phyloP scores from a whole-genome alignment of 2,888 invertebrate genomes.

The Agriopis leucophaearia region DNA sequence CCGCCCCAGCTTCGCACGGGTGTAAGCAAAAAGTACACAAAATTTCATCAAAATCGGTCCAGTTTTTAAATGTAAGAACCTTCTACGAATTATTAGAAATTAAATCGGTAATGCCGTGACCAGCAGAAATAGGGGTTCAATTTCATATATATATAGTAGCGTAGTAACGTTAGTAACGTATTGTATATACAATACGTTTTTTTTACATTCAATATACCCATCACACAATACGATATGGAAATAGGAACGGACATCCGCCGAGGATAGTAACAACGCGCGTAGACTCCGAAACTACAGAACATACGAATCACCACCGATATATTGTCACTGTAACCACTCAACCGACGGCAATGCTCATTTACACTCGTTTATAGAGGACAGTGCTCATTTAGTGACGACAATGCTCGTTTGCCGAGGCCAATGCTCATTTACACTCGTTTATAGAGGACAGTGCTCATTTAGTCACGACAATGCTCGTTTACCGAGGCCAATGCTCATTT shows the following conservation, averaged over 20 bases:
- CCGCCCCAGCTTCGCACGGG: too few relatives aligned
- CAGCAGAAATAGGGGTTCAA: too few relatives aligned
- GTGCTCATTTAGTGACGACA: not conserved
- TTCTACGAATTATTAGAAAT: too few relatives aligned
- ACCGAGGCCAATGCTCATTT: constrained; percentile 3
- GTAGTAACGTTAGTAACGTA: too few relatives aligned
- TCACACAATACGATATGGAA: constrained; percentile 50
- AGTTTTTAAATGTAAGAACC: too few relatives aligned
- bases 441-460: not conserved
- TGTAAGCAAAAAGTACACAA: too few relatives aligned
- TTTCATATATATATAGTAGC: too few relatives aligned
- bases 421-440: constrained; percentile 31
- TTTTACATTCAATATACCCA: constrained; percentile 56
- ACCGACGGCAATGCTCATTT: constrained; percentile 29
- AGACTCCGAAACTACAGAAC: constrained; percentile 78
- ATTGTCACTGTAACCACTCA: constrained; percentile 45
- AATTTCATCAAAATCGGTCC: too few relatives aligned
- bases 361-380: not conserved
- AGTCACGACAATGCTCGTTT: constrained; percentile 50
- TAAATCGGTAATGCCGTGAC: too few relatives aligned
- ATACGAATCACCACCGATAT: constrained; percentile 69
- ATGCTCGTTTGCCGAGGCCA: not conserved
- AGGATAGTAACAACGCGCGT: constrained; percentile 67
- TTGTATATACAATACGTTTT: not conserved
- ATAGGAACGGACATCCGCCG: constrained; percentile 56